A percentile compares a stretch with the other conserved stretches of the same genome.
These are phyloP conservation scores for Strigamia crassipes DNA, from an alignment of 2,888 invertebrate genomes.

Conservation along the genomic window DNA sequence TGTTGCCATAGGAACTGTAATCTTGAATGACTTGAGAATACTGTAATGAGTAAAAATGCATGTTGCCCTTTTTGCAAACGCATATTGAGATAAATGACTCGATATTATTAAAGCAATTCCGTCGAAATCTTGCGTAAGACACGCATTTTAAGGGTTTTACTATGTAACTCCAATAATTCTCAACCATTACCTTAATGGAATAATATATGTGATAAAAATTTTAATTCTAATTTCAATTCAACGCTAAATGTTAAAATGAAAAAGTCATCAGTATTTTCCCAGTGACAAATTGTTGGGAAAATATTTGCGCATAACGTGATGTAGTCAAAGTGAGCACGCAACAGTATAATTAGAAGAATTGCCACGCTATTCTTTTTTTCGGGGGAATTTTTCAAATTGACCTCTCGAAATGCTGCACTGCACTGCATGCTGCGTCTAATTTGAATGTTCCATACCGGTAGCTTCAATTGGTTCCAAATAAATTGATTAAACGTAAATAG, in stretches of 20 bases:
- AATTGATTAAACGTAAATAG: background rate
- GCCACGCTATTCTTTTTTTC: background rate
- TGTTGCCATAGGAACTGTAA: conserved; percentile 8
- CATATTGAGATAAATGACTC: background rate
- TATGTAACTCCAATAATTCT: background rate
- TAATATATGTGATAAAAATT: background rate
- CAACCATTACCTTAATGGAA: background rate
- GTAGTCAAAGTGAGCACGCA: background rate
- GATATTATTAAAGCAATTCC: background rate
- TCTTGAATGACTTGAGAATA: background rate
- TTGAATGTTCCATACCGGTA: no score
- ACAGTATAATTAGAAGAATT: conserved; percentile 17
- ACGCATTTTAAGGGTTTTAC: background rate
- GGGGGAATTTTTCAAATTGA: background rate
- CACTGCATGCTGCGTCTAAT: background rate
- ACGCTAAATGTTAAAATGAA: background rate
- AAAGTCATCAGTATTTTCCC: background rate
- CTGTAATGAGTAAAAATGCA: conserved; percentile 2
- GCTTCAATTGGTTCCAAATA: background rate
- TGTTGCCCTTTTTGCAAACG: background rate
- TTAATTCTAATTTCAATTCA: background rate
- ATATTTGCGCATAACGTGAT: background rate
- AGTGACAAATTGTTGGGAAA: background rate
- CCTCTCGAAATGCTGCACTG: conserved; percentile 24
- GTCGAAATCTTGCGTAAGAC: background rate